Evolutionary conservation across 2,797 vertebrate species (phyloP).

Genomic region (Phataginus tetradactyla): DNA sequence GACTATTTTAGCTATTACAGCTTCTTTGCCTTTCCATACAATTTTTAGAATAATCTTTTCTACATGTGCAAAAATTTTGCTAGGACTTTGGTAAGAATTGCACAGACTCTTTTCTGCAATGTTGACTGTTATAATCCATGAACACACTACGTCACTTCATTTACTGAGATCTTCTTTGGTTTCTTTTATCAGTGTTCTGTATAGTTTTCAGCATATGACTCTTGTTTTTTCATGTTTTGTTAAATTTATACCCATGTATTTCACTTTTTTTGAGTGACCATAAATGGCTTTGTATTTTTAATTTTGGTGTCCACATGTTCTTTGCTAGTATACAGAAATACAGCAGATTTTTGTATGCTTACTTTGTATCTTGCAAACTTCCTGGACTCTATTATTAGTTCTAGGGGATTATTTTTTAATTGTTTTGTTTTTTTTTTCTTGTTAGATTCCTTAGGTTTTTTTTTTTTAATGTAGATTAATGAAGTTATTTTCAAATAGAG

Average conservation of each 20-base stretch:
- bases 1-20: neutral
- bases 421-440: neutral
- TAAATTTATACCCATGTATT: neutral
- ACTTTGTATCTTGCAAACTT: neutral
- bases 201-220: neutral
- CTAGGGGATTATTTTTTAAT: neutral
- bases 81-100: neutral
- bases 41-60: constrained; percentile 32
- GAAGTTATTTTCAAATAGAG: neutral
- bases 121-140: neutral
- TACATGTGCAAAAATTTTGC: neutral
- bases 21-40: neutral
- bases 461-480: neutral
- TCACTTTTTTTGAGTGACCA: neutral
- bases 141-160: neutral
- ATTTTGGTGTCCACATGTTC: neutral
- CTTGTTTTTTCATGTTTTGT: neutral
- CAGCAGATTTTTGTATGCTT: neutral
- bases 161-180: neutral
- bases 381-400: neutral
- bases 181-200: neutral
- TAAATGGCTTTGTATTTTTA: neutral
- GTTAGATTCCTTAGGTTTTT: neutral
- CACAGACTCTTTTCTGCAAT: neutral
- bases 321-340: neutral